Base-by-base conservation (phyloP, 2,888 invertebrate genomes). In the Cerceris rybyensis region DNA sequence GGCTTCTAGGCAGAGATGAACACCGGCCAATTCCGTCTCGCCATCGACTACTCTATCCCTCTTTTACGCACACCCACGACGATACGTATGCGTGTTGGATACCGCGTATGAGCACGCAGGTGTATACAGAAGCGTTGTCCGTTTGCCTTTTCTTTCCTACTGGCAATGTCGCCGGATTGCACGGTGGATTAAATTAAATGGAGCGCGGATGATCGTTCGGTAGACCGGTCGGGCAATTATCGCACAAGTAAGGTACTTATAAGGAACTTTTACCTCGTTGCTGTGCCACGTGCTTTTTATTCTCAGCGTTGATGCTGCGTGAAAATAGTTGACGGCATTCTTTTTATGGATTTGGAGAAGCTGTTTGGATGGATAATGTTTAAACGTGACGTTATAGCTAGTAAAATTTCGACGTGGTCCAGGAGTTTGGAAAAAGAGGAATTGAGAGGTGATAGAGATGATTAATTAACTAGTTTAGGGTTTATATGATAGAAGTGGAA, bases 1-100 rank as follows among this genome's bases (percentile, higher is more conserved):
- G 86, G 85, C 84, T 86, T 85, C 85, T 77, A 87, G 86, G 82
- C 82, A 85, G 82, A 85, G 87, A 87, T 71, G 84, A 86, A 80
- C 82, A 80, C 82, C 82, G 85, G 79, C 82, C 82, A 85, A 86
- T 85, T 86, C 82, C 75, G 66, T 72, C 75, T 75, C 70, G 72
- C 77, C 77, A 82, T 84, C 84, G 77, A 86, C 84, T 78, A 73
- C 69, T 78, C 80, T 78, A 70, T 84, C 73, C 61, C 74, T 72
- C 63, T 74, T 77, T 74, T 59, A 73, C 71, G 54, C 66, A 55
- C 57, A 54, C 70, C 69, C 64, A 74, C 43, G n/a, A 43, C 61
- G 63, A 16, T 17, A 17, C 11, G 6, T 11, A 13, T 11, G 7
- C 59, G 41, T 42, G 42, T 41, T 2, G 8, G 17, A 52, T 57